Evolutionary conservation across 2,113 vertebrate species (phyloP), one percentile per base, ranked within the genome.

Genomic region (Xiphias gladius): DNA sequence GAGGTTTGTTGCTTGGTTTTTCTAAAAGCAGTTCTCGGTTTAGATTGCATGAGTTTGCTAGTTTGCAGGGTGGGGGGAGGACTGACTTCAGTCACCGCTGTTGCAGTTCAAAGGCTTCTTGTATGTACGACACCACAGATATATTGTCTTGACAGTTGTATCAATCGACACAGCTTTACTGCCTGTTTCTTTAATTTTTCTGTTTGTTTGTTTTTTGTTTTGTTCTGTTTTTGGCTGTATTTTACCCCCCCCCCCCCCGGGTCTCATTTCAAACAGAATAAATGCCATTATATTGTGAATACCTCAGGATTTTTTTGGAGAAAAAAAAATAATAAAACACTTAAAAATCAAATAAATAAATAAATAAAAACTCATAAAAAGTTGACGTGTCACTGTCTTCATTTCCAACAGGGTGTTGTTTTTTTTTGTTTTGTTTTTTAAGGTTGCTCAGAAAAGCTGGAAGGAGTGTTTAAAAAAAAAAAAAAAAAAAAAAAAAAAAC

Each of bases 261-360:
- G 88, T 89, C 78, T 92, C 86, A 93, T 94, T 95, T 95, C 85
- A 94, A 93, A 94, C 85, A 86, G 87, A 95, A 93, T 91, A 94
- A 94, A 95, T 95, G 95, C 95, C 95, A 96, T 96, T 96, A 94
- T 95, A 94, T 96, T 96, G 94, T 96, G 93, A 96, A 96, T 96
- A 96, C 95, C 95, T 96, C 95, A 96, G 95, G 95, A 95, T 96
- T 95, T 95, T 94, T 95, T 95, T 94, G 90, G 88, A 93, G 84
- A 92, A 91, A 94, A 92, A 91, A 90, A 93, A 91, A 87, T 3
- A 90, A 91, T 89, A 95, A 95, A 95, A 94, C 86, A 90, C 90
- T 87, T 89, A 94, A 94, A 95, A 95, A 94, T 90, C 76, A 93
- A 95, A 95, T 91, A 94, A 93, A 92, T 91, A 93, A 94, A 93